These are phyloP conservation scores for Abramis brama DNA, from an alignment of 2,113 vertebrate species.

Conservation along the genomic window DNA sequence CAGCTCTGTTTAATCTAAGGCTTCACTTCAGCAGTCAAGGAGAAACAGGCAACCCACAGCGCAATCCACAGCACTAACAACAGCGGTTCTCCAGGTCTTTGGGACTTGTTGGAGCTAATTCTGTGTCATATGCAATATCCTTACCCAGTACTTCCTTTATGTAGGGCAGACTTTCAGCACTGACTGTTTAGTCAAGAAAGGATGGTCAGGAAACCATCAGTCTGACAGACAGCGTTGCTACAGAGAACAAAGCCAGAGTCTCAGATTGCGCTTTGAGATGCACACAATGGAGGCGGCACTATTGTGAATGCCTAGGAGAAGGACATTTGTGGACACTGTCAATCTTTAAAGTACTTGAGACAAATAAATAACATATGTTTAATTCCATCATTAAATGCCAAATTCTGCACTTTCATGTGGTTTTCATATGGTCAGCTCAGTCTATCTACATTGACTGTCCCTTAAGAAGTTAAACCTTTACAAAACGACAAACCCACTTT, in stretches of 20 bases:
- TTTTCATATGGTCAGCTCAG: background rate
- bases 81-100: background rate
- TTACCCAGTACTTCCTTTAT: background rate
- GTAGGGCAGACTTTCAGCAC: background rate
- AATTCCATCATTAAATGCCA: background rate
- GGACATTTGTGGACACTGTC: background rate
- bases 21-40: slow-evolving; percentile 24
- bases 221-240: background rate
- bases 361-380: background rate
- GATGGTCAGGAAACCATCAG: background rate
- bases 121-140: background rate
- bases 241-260: slow-evolving; percentile 18
- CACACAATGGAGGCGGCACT: background rate
- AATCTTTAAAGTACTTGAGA: background rate
- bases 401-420: background rate
- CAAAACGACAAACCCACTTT: background rate
- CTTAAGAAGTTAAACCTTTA: background rate
- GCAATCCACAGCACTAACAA: background rate
- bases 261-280: background rate
- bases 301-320: slow-evolving; percentile 9
- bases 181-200: background rate
- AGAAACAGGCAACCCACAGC: slow-evolving; percentile 17
- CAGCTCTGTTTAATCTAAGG: slow-evolving; percentile 40
- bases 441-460: background rate
- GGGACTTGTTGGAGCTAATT: background rate